Evolutionary conservation across 2,888 invertebrate species (phyloP), one percentile per base, ranked within the genome.

Genomic region (Crossocerus cetratus): DNA sequence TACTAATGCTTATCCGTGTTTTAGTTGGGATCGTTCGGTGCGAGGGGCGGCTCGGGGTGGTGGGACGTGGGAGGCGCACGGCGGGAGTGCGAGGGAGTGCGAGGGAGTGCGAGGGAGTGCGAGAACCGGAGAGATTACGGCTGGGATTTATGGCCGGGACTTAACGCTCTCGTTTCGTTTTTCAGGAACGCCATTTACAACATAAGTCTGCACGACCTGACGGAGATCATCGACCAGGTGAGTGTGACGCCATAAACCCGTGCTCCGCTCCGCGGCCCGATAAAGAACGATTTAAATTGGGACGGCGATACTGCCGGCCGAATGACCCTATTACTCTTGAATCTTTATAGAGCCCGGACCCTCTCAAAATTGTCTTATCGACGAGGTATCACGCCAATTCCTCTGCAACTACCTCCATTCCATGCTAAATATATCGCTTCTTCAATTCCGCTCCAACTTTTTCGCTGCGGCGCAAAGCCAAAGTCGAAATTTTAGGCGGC

Each of bases 161-260:
- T 82, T 76, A 81, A 81, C 80, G 76, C 63, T 76, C 72, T 65
- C 69, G 74, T 76, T 80, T 71, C 64, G 68, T 74, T 77, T 93
- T 92, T 74, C 93, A 96, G 97, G 91, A 97, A 98, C 91, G 94
- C 94, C 84, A 94, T 98, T 83, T 97, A 97, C 92, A 98, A 98
- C 91, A 94, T 98, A 90, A 97, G 97, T 90, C 92, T 97, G 83
- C 93, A 93, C 89, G 96, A 96, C 88, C 93, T 98, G 87, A 93
- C 94, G 83, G 96, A 97, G 92, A 92, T 92, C 82, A 91, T 93
- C 77, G 94, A 95, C 86, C 93, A 94, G 94, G 95, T 95, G 91
- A 85, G 89, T 84, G 53, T 45, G 58, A 68, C 64, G 66, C 55
- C 72, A 54, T 43, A 54, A 67, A 62, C 45, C 65, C 55, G 16